phyloP scores from a whole-genome alignment of 1,140 invertebrate genomes.

The Lordiphosa stackelbergi region DNA sequence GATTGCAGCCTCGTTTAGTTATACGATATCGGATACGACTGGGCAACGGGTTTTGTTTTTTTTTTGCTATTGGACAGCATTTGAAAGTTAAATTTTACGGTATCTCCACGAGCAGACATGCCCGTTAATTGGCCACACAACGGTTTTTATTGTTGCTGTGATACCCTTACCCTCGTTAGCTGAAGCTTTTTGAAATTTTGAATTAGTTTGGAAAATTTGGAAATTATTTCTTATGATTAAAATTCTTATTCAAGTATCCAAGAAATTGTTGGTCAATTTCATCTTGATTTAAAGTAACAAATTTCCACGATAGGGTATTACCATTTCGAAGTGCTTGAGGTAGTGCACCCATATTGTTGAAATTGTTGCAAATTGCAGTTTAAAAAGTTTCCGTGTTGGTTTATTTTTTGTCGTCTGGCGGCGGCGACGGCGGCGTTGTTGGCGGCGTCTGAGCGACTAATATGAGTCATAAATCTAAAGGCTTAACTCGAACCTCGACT shows the following conservation, averaged over 20 bases:
- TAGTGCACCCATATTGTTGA: slow-evolving; percentile 30
- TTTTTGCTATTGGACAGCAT: slow-evolving; percentile 34
- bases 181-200: too few relatives aligned
- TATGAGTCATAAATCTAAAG: slow-evolving; percentile 73
- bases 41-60: slow-evolving; percentile 35
- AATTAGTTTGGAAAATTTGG: too few relatives aligned
- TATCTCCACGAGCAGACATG: slow-evolving; percentile 38
- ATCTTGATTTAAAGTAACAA: too few relatives aligned
- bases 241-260: too few relatives aligned
- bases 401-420: slow-evolving; percentile 26
- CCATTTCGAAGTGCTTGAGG: not conserved
- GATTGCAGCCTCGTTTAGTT: too few relatives aligned
- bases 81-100: slow-evolving; percentile 64
- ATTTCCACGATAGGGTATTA: not conserved
- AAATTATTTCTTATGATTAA: too few relatives aligned
- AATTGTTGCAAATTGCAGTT: slow-evolving; percentile 71
- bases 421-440: slow-evolving; percentile 11
- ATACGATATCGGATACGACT: slow-evolving; percentile 6
- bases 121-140: slow-evolving; percentile 66
- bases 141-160: slow-evolving; percentile 25
- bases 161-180: not conserved
- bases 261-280: too few relatives aligned
- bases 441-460: slow-evolving; percentile 46
- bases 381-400: slow-evolving; percentile 70
- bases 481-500: slow-evolving; percentile 47